Conservation (phyloP, 1,140 invertebrate species). For the Saccostrea cuccullata region DNA sequence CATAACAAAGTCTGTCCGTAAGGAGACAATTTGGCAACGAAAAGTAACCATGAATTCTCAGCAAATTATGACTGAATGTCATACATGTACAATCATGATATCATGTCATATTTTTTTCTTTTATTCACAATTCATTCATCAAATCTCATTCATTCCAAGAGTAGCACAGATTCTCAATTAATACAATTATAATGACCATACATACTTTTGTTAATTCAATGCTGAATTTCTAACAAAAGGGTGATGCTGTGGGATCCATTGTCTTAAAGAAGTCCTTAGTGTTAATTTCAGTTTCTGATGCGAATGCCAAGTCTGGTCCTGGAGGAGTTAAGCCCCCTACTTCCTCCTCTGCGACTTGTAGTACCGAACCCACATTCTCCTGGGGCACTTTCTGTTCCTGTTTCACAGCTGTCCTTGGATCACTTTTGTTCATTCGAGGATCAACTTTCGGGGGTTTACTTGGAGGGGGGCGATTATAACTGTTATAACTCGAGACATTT, state of each 20-base stretch:
- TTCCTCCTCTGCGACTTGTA: not conserved
- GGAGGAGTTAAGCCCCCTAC: conserved; percentile 44
- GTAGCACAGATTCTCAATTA: not conserved
- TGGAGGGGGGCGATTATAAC: conserved; percentile 68
- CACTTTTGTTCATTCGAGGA: conserved; percentile 47
- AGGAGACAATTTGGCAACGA: conserved; percentile 26
- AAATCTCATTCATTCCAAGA: not conserved
- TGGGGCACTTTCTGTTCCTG: conserved; percentile 1
- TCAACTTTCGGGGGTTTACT: conserved; percentile 49
- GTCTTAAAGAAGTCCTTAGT: conserved; percentile 77
- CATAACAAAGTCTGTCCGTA: conserved; percentile 17
- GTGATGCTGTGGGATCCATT: conserved; percentile 77
- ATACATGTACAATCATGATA: conserved; percentile 8
- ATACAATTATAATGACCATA: too few relatives aligned
- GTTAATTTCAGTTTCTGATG: conserved; percentile 65
- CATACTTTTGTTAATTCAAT: not conserved
- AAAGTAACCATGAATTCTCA: not conserved
- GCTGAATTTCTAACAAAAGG: conserved; percentile 72
- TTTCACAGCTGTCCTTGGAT: conserved; percentile 44
- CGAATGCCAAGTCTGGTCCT: conserved; percentile 58
- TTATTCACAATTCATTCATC: not conserved
- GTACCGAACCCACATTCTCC: not conserved
- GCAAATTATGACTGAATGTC: not conserved
- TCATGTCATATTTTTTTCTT: not conserved
- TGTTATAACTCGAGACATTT: conserved; percentile 65